Base-by-base conservation (phyloP, 2,888 invertebrate species). In the Lepeophtheirus nordmannii region DNA sequence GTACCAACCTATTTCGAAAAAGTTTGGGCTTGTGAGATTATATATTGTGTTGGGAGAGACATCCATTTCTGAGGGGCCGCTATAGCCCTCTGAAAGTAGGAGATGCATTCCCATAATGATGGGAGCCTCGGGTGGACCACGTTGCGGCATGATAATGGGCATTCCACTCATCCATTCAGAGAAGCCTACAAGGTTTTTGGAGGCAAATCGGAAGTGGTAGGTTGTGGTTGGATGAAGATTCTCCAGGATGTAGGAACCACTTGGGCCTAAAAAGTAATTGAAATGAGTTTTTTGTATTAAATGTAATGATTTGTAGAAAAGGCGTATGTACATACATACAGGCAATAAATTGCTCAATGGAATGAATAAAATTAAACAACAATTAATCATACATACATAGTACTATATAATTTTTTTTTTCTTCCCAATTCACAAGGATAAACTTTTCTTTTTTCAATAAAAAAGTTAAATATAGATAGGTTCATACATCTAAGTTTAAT, bases 201-300 rank as follows among this genome's bases (percentile, higher is more conserved):
- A 89, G 12, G 87, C 85, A 74, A 92, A 90, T 69, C 87, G 82
- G 74, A 91, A 89, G 72, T 83, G 81, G 75, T 91, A 92, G 0
- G 80, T 79, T 62, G 82, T 83, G 78, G 85, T 83, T 0, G 91
- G 89, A 67, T 80, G 79, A 68, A 92, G 77, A 70, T 83, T 82
- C 74, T 90, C 90, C 53, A 92, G 78, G 68, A 87, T 84, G 74
- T 89, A 90, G 0, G 85, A 82, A 1, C 86, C 84, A 72, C 20
- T 84, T 87, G 79, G 69, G 71, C 69, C 67, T 69, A 69, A 59
- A 62, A 61, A 23, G 57, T 30, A 30, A 30, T 30, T 30, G 2
- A 30, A 30, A 30, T 30, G 7, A 30, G n/a, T n/a, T n/a, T n/a
- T n/a, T n/a, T n/a, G n/a, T n/a, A n/a, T n/a, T n/a, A n/a, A n/a